phyloP scores from a whole-genome alignment of 1,140 invertebrate species.

The Zaprionus gabonicus region DNA sequence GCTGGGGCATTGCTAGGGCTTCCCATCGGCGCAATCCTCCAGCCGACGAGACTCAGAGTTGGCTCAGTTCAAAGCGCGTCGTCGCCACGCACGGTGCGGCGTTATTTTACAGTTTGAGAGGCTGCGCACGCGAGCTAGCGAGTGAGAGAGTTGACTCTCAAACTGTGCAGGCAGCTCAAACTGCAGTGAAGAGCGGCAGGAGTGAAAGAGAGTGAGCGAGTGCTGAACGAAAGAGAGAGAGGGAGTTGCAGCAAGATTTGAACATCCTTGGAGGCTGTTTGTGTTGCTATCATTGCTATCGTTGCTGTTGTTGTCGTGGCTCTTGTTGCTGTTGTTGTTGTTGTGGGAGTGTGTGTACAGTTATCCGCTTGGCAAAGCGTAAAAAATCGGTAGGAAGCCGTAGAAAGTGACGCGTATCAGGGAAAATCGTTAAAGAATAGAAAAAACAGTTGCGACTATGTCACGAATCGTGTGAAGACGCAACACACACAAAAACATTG shows the following conservation, averaged over 20 bases:
- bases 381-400: constrained; percentile 59
- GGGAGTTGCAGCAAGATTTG: background rate
- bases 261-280: constrained; percentile 20
- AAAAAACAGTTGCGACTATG: constrained; percentile 61
- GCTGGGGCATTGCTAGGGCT: constrained; percentile 6
- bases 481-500: constrained; percentile 5
- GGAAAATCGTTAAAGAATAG: constrained; percentile 79
- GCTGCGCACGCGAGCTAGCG: constrained; percentile 16
- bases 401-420: constrained; percentile 51
- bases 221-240: background rate
- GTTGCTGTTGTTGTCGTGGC: background rate
- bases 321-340: constrained; percentile 12
- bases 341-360: constrained; percentile 36
- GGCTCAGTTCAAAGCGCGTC: constrained; percentile 68
- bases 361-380: constrained; percentile 39
- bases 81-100: constrained; percentile 55
- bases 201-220: constrained; percentile 33
- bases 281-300: background rate
- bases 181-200: background rate
- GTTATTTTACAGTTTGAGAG: constrained; percentile 54
- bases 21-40: constrained; percentile 39
- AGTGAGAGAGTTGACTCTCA: background rate
- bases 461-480: constrained; percentile 56
- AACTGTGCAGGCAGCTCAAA: constrained; percentile 21
- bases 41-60: background rate